These are phyloP conservation scores for Styela clava DNA, from an alignment of 23 tunicate genomes.

Conservation along the genomic window DNA sequence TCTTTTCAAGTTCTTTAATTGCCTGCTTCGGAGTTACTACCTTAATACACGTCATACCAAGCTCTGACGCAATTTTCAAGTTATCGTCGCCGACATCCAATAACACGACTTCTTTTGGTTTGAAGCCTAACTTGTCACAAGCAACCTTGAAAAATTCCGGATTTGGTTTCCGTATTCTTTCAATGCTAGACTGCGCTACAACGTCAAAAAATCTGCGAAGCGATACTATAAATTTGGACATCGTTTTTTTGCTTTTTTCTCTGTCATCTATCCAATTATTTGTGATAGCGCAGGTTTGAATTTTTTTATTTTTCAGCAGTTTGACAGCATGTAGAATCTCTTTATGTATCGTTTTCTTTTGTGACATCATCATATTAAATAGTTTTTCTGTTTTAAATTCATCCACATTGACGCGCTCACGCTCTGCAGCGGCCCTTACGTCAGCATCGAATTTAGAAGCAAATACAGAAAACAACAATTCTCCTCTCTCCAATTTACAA, in stretches of 20 bases:
- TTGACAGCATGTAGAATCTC: slow-evolving; percentile 53
- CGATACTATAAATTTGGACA: slow-evolving; percentile 22
- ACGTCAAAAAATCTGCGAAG: slow-evolving; percentile 49
- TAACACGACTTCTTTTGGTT: slow-evolving; percentile 49
- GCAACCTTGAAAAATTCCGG: slow-evolving; percentile 43
- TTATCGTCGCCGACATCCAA: slow-evolving; percentile 76
- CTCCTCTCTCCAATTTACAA: slow-evolving; percentile 72
- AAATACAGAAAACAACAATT: slow-evolving; percentile 55
- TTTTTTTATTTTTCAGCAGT: slow-evolving; percentile 34
- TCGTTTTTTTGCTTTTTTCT: not conserved
- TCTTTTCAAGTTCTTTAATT: slow-evolving; percentile 41
- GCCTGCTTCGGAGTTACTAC: slow-evolving; percentile 56
- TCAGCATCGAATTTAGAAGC: slow-evolving; percentile 44
- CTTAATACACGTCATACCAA: slow-evolving; percentile 62
- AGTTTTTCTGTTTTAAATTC: slow-evolving; percentile 40
- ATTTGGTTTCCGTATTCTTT: slow-evolving; percentile 55
- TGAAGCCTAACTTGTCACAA: slow-evolving; percentile 40
- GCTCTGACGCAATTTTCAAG: slow-evolving; percentile 55
- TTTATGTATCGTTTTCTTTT: not conserved
- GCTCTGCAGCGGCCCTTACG: slow-evolving; percentile 39
- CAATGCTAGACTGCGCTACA: slow-evolving; percentile 51
- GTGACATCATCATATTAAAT: slow-evolving; percentile 20
- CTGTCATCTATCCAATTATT: slow-evolving; percentile 86
- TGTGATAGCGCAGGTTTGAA: slow-evolving; percentile 69
- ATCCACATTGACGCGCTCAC: slow-evolving; percentile 21